Conservation (phyloP, 2,888 invertebrate species). For the Oscheius sp. region DNA sequence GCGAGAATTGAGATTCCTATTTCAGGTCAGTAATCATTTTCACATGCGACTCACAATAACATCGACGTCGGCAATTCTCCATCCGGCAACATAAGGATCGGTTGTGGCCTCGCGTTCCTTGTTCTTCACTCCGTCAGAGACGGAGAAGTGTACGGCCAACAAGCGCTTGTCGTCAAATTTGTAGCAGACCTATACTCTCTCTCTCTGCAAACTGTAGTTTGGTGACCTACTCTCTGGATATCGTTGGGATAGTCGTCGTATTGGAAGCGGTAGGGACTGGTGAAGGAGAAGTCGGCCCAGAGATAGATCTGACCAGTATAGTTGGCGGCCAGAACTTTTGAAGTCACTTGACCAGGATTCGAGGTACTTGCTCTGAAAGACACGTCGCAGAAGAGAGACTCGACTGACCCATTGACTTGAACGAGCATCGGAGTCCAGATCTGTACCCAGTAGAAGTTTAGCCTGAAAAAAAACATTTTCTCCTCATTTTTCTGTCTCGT, state of each 20-base stretch:
- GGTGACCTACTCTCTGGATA: conserved; percentile 55
- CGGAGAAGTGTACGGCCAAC: conserved; percentile 70
- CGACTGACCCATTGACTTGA: conserved; percentile 68
- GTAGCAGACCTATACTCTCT: conserved; percentile 66
- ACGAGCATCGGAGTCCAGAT: conserved; percentile 72
- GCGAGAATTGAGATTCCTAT: conserved; percentile 68
- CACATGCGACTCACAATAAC: conserved; percentile 56
- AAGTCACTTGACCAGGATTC: conserved; percentile 65
- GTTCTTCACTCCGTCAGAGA: conserved; percentile 62
- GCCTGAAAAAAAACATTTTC: not conserved
- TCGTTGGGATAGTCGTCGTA: conserved; percentile 72
- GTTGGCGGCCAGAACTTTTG: conserved; percentile 73
- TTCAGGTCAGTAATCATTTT: not conserved
- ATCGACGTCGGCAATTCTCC: conserved; percentile 69
- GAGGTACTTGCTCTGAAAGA: conserved; percentile 49
- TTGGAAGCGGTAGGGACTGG: conserved; percentile 70
- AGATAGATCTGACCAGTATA: conserved; percentile 72
- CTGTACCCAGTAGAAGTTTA: conserved; percentile 74
- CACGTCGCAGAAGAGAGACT: too few relatives aligned
- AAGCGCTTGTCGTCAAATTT: conserved; percentile 73
- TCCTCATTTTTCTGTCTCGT: too few relatives aligned
- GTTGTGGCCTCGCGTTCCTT: conserved; percentile 66
- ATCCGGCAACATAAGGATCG: conserved; percentile 71
- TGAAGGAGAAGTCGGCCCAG: conserved; percentile 71
- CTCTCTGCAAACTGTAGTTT: not conserved